Conservation (phyloP, 2,888 invertebrate genomes). For the Apeira syringaria region DNA sequence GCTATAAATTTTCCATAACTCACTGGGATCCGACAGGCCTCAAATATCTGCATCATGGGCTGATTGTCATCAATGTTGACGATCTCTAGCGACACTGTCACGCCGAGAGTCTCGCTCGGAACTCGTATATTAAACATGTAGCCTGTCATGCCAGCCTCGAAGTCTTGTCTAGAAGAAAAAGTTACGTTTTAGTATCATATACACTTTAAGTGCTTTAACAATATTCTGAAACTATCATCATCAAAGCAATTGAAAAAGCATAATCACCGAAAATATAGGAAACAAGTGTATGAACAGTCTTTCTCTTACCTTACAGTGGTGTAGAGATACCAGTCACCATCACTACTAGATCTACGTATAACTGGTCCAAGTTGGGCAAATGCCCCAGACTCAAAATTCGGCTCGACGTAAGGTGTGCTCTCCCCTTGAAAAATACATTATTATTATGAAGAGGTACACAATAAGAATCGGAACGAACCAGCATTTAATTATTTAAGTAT, state of each 20-base stretch:
- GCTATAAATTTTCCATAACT: no score
- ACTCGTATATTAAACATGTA: constrained; percentile 67
- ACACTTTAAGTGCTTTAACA: no score
- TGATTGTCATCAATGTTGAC: constrained; percentile 82
- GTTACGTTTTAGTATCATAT: no score
- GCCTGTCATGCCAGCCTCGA: constrained; percentile 68
- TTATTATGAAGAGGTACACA: no score
- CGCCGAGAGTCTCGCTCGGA: constrained; percentile 41
- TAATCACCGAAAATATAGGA: no score
- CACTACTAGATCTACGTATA: constrained; percentile 36
- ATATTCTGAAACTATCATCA: no score
- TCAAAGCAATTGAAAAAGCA: no score
- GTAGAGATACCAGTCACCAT: constrained; percentile 58
- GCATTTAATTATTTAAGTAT: no score
- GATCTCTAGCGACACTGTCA: constrained; percentile 63
- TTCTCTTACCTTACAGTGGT: constrained; percentile 57
- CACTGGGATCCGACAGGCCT: constrained; percentile 72
- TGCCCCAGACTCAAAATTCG: constrained; percentile 43
- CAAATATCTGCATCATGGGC: constrained; percentile 68
- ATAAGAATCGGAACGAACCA: no score
- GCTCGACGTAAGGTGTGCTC: constrained; percentile 41
- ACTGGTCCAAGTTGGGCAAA: constrained; percentile 51
- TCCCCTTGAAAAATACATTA: no score
- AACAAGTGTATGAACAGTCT: no score
- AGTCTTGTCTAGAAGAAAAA: constrained; percentile 71